Evolutionary conservation across 2,797 vertebrate genomes (phyloP), one percentile per base, ranked within the genome.

Genomic region (Aldrovandia affinis): DNA sequence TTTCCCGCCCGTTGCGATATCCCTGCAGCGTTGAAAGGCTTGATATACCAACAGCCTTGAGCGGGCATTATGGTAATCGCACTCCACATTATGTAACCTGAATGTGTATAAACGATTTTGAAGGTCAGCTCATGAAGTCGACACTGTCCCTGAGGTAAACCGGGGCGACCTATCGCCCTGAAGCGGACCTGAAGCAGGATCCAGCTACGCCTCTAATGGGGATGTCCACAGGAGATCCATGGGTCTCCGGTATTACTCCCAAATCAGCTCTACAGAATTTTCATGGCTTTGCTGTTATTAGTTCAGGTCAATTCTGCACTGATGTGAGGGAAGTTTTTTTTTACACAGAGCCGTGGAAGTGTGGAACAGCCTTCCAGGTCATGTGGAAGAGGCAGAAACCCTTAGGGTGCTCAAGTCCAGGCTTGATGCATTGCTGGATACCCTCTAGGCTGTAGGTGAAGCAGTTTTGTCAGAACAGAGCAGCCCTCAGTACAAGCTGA

Each of bases 401-500:
- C n/a, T n/a, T n/a, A n/a, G n/a, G n/a, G n/a, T n/a, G n/a, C n/a
- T n/a, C n/a, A n/a, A n/a, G n/a, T n/a, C n/a, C n/a, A n/a, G n/a
- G n/a, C n/a, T n/a, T n/a, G n/a, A n/a, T n/a, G n/a, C n/a, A n/a
- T n/a, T n/a, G n/a, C n/a, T n/a, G n/a, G n/a, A n/a, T n/a, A n/a
- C n/a, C n/a, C 10, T 57, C 0, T 15, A 28, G 28, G 22, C 83
- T 2, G n/a, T 82, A 86, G 55, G 85, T 86, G 87, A 84, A 84
- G 84, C 75, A 30, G 52, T 25, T 1, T 78, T 86, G 87, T 89
- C 80, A 81, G 84, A 83, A 85, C 81, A 81, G 81, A 75, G 81
- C 85, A 86, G 25, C 81, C 81, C 88, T 81, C 85, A 63, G 78
- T 25, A 54, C 73, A 42, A 70, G 68, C 52, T 55, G 47, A 61